Evolutionary conservation across 2,797 vertebrate genomes (phyloP).

Genomic region (Meda fulgida): DNA sequence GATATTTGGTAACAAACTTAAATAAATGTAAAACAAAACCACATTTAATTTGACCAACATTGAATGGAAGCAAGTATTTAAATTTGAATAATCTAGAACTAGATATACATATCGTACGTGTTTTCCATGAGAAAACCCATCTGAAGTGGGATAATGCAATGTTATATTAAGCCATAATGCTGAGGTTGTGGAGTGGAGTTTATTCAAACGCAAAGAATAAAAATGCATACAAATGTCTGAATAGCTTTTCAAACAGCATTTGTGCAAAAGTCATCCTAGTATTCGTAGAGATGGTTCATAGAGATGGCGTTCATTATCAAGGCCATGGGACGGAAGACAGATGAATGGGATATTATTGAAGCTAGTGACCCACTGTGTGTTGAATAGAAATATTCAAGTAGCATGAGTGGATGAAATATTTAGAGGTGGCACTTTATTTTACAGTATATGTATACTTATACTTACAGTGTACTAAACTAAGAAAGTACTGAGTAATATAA

Average conservation of each 20-base stretch:
- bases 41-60: neutral
- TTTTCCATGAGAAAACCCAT: neutral
- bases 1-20: neutral
- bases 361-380: neutral
- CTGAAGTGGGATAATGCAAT: neutral
- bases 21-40: neutral
- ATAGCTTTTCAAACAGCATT: neutral
- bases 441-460: no score
- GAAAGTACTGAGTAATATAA: no score
- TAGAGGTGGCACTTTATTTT: neutral
- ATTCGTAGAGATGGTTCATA: neutral
- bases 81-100: neutral
- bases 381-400: neutral
- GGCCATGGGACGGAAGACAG: neutral
- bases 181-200: neutral
- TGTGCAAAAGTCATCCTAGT: neutral
- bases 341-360: neutral
- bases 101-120: neutral
- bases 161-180: neutral
- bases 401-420: neutral
- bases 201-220: neutral
- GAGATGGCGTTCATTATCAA: neutral
- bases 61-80: neutral
- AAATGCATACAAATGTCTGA: neutral
- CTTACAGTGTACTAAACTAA: no score